These are phyloP conservation scores for Papilio machaon DNA, from an alignment of 1,140 invertebrate genomes.

Conservation along the genomic window DNA sequence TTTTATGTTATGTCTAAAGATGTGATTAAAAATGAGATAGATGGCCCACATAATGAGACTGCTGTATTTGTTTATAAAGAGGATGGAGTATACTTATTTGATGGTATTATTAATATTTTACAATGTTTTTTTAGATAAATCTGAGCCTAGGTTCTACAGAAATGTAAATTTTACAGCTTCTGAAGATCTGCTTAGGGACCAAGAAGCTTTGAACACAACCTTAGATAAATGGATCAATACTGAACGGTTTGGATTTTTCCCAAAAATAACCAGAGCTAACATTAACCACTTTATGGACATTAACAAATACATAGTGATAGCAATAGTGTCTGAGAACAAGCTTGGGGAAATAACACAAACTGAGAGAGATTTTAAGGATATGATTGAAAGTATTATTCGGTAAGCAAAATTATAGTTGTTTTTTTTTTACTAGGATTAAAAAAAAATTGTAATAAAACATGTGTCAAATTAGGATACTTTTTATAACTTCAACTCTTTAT, in stretches of 20 bases:
- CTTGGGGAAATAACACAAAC: conserved; percentile 90
- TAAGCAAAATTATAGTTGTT: conserved; percentile 47
- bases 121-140: background rate
- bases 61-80: conserved; percentile 94
- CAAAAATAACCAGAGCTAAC: conserved; percentile 92
- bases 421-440: background rate
- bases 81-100: conserved; percentile 69
- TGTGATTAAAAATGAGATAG: conserved; percentile 85
- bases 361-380: conserved; percentile 92
- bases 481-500: too few relatives aligned
- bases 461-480: background rate
- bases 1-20: conserved; percentile 90
- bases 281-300: conserved; percentile 91
- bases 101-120: conserved; percentile 56
- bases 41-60: conserved; percentile 84
- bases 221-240: conserved; percentile 93
- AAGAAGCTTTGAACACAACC: conserved; percentile 84
- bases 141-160: background rate
- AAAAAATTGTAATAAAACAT: background rate
- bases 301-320: conserved; percentile 93
- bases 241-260: conserved; percentile 95
- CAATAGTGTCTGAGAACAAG: conserved; percentile 94
- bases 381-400: conserved; percentile 91
- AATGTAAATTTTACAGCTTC: conserved; percentile 61
- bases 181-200: conserved; percentile 79